Base-by-base conservation (phyloP, 2,113 vertebrate species). In the Heterocephalus glaber region DNA sequence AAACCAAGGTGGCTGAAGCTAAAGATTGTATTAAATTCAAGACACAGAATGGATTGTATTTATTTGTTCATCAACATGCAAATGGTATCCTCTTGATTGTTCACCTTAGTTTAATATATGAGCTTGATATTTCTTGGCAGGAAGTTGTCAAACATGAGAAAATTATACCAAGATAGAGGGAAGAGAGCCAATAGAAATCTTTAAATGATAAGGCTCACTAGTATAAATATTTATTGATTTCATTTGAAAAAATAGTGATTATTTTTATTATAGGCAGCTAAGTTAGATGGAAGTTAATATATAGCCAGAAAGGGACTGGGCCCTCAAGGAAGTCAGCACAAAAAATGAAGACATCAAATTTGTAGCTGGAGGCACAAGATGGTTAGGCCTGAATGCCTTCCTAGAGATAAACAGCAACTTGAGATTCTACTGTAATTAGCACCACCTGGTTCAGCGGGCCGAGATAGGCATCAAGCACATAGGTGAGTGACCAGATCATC, bases 181-280 rank as follows among this genome's bases (percentile, higher is more conserved):
- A 92, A 10, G 60, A 85, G 30, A 92, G 79, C 28, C 87, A 83
- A 77, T 38, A 91, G 52, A 84, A 76, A 52, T 56, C n/a, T 77
- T 24, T 44, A 89, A 89, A 35, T 86, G 79, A 41, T 66, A 93
- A 83, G n/a, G 17, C 82, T n/a, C 24, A 47, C 30, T n/a, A 35
- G 89, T 94, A 86, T 81, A 94, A 96, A 70, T 95, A 86, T 86
- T 88, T 58, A 56, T 63, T 90, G 54, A 88, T 81, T 83, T 89
- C 52, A 93, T 74, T 74, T 77, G 16, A 82, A 86, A 56, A 70
- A 93, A 58, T 90, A 68, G 38, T 92, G 33, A 76, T 96, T 54
- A 54, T 79, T 41, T 77, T 28, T 33, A 16, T 7, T 77, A 49
- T 30, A 77, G 30, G 47, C 26, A 77, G 44, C 26, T 49, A 77